A percentile compares a stretch with the other conserved stretches of the same genome.
phyloP scores from a whole-genome alignment of 2,797 vertebrate genomes.

The Rhinoraja longicauda region DNA sequence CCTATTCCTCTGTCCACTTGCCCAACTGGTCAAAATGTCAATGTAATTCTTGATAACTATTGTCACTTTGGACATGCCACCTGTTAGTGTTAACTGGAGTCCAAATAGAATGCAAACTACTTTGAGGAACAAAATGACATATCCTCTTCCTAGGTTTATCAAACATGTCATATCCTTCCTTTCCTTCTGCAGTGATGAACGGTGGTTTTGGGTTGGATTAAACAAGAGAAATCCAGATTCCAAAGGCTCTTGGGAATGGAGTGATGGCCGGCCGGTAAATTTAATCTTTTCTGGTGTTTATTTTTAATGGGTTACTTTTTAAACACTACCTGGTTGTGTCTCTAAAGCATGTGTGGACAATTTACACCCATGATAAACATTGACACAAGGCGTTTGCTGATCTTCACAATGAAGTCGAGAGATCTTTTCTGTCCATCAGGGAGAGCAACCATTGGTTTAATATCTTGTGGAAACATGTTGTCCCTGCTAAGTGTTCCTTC shows the following conservation, averaged over 20 bases:
- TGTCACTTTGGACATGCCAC: no score
- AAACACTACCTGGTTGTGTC: background rate
- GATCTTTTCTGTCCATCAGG: no score
- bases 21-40: no score
- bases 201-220: slow-evolving; percentile 89
- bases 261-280: slow-evolving; percentile 79
- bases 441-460: no score
- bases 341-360: background rate
- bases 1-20: no score
- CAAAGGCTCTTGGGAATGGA: slow-evolving; percentile 85
- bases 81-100: background rate
- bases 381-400: no score
- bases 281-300: background rate
- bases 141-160: background rate
- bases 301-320: no score
- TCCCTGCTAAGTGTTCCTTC: no score
- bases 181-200: slow-evolving; percentile 64
- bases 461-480: no score
- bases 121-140: background rate
- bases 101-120: background rate
- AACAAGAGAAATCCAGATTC: slow-evolving; percentile 81
- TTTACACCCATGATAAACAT: background rate
- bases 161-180: background rate
- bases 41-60: no score
- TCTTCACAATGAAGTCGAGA: no score